Evolutionary conservation across 2,888 invertebrate genomes (phyloP).

Genomic region (Hetaerina titia): DNA sequence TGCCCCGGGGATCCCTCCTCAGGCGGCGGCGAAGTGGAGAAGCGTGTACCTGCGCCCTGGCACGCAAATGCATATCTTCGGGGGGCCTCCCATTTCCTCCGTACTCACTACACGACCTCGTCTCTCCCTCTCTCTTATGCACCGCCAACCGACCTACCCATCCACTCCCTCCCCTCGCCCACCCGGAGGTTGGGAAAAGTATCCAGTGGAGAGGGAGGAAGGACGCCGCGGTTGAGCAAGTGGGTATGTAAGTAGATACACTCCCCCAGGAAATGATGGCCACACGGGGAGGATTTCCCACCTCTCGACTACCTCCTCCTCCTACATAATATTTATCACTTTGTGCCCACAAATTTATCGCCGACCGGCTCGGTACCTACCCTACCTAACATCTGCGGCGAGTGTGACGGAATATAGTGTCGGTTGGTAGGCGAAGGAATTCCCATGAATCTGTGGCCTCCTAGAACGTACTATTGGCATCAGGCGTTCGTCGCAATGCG

Average conservation of each 20-base stretch:
- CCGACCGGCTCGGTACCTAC: not conserved
- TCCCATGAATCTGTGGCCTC: too few species aligned
- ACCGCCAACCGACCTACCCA: too few species aligned
- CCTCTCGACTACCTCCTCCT: not conserved
- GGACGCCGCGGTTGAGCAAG: not conserved
- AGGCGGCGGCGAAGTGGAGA: not conserved
- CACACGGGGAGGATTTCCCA: not conserved
- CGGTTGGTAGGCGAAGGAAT: too few species aligned
- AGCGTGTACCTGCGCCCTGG: not conserved
- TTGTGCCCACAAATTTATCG: not conserved
- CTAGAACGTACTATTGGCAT: too few species aligned
- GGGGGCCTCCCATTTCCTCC: not conserved
- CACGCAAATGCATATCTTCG: conserved; percentile 7
- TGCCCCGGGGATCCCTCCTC: not conserved
- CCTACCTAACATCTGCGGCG: too few species aligned
- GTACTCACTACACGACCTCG: not conserved
- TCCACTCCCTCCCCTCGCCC: not conserved
- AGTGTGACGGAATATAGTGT: too few species aligned
- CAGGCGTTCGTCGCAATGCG: too few species aligned
- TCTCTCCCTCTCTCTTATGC: not conserved
- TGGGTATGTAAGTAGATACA: not conserved
- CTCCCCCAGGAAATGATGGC: not conserved
- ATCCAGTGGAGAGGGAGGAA: not conserved
- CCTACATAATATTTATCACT: not conserved
- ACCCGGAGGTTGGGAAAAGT: not conserved